A percentile compares a stretch with the other conserved stretches of the same genome.
Conservation (phyloP, 2,888 invertebrate genomes). For the Imbricaverruca yamaguchii region DNA sequence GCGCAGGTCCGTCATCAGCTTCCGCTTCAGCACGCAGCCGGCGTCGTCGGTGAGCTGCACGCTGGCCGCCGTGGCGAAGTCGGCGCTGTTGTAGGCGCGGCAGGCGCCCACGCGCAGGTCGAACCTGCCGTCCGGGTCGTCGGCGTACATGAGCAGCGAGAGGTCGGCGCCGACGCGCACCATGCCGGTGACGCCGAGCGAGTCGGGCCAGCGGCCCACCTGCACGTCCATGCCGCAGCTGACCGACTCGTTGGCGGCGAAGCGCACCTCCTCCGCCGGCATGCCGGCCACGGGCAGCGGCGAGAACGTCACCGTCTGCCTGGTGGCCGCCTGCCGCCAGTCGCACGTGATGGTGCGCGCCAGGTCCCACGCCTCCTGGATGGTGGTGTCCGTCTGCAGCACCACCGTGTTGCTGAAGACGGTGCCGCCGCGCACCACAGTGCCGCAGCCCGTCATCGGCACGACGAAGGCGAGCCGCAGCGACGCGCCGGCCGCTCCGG, state of each 20-base stretch:
- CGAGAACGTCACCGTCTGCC: constrained; percentile 33
- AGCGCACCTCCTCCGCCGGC: constrained; percentile 33
- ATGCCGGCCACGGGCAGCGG: constrained; percentile 35
- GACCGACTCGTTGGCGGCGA: constrained; percentile 39
- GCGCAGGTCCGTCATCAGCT: constrained; percentile 35
- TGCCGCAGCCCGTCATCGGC: constrained; percentile 49
- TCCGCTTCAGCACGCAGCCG: constrained; percentile 37
- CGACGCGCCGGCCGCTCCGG: constrained; percentile 51
- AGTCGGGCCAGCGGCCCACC: constrained; percentile 34
- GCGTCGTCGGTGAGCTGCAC: constrained; percentile 35
- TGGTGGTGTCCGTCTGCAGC: constrained; percentile 32
- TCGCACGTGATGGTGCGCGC: constrained; percentile 35
- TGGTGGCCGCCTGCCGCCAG: constrained; percentile 33
- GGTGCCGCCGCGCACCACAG: constrained; percentile 23
- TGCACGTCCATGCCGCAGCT: constrained; percentile 37
- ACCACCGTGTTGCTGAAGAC: constrained; percentile 34
- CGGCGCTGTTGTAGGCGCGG: constrained; percentile 35
- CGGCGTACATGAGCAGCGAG: constrained; percentile 36
- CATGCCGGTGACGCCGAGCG: constrained; percentile 34
- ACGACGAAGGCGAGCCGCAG: constrained; percentile 54
- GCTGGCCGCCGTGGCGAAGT: constrained; percentile 29
- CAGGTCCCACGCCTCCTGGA: constrained; percentile 35
- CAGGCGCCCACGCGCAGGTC: constrained; percentile 38
- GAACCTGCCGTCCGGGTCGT: constrained; percentile 34
- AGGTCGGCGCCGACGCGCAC: constrained; percentile 37